A percentile compares a stretch with the other conserved stretches of the same genome.
Evolutionary conservation across 2,888 invertebrate species (phyloP).

Genomic region (Caenorhabditis virilis): DNA sequence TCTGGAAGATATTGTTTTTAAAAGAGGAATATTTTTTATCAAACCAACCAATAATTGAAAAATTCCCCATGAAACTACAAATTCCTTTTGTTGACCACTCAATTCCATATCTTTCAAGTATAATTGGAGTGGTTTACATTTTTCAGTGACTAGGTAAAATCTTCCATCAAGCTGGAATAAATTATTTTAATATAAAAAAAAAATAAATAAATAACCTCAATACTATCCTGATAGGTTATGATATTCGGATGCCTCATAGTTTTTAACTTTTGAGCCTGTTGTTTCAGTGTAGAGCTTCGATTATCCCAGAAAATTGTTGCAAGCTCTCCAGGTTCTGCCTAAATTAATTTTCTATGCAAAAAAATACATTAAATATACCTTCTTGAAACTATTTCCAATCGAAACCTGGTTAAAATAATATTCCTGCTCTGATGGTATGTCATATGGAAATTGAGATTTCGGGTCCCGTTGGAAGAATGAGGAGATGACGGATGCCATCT

Average conservation of each 20-base stretch:
- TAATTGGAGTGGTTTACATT: slow-evolving; percentile 81
- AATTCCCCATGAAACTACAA: slow-evolving; percentile 94
- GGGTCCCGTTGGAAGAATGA: slow-evolving; percentile 68
- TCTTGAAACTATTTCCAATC: slow-evolving; percentile 62
- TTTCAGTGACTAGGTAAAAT: slow-evolving; percentile 92
- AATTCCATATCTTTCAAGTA: slow-evolving; percentile 68
- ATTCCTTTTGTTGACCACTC: slow-evolving; percentile 75
- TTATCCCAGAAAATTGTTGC: slow-evolving; percentile 65
- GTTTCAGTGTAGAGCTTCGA: slow-evolving; percentile 72
- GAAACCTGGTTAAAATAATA: slow-evolving; percentile 52
- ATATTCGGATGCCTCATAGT: slow-evolving; percentile 96
- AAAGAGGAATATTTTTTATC: no score
- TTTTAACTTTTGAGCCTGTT: slow-evolving; percentile 89
- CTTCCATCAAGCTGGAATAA: slow-evolving; percentile 82
- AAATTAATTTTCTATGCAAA: no score
- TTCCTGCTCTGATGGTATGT: slow-evolving; percentile 50
- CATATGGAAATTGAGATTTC: slow-evolving; percentile 61
- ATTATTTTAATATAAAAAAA: neutral
- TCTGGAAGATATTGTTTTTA: slow-evolving; percentile 74
- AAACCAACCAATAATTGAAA: slow-evolving; percentile 97
- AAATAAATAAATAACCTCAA: slow-evolving; percentile 75
- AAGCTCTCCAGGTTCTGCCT: slow-evolving; percentile 63
- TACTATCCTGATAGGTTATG: slow-evolving; percentile 90
- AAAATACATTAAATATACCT: no score
- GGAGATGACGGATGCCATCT: slow-evolving; percentile 65